Evolutionary conservation across 2,113 vertebrate species (phyloP), one percentile per base, ranked within the genome.

Genomic region (Psittacus erithacus): DNA sequence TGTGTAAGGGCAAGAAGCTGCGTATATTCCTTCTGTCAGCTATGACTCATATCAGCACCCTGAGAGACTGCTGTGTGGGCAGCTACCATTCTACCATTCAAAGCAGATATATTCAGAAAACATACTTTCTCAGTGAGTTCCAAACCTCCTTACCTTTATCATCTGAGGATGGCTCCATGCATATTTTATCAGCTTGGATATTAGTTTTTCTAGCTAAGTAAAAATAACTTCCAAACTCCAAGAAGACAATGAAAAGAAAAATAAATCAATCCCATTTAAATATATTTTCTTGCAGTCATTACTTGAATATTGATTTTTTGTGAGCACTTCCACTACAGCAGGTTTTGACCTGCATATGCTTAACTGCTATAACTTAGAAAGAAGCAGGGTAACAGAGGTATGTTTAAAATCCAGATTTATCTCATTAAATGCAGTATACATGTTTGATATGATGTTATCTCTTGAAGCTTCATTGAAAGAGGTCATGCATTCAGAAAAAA

Each of bases 271-370:
- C 17, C 4, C 19, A 23, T 70, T 84, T 14, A 91, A 84, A 57
- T 87, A 20, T 31, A 24, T 87, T 90, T 79, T 82, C 50, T 87
- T 82, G 38, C 10, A 39, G 82, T 59, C n/a, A 24, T 90, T 92
- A 79, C 22, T 76, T 82, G 13, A 29, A 20, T 64, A 88, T 88
- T 90, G 74, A 93, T 90, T 93, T 90, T 82, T 82, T 53, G 11
- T 39, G 43, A 53, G 22, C 44, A 55, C 43, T 90, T 87, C 39
- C 55, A 79, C 46, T 87, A 53, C 5, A 63, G 50, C 24, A 78
- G 18, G 23, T 91, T 91, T 67, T 1, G 2, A 70, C 27, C 43
- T 53, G 22, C 22, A 49, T 38, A 2, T 70, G 8, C 4, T 75
- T 63, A 41, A 52, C 18, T 41, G 22, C 13, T 62, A 9, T 38